Conservation (phyloP, 2,113 vertebrate genomes). For the Sakesphorus luctuosus region DNA sequence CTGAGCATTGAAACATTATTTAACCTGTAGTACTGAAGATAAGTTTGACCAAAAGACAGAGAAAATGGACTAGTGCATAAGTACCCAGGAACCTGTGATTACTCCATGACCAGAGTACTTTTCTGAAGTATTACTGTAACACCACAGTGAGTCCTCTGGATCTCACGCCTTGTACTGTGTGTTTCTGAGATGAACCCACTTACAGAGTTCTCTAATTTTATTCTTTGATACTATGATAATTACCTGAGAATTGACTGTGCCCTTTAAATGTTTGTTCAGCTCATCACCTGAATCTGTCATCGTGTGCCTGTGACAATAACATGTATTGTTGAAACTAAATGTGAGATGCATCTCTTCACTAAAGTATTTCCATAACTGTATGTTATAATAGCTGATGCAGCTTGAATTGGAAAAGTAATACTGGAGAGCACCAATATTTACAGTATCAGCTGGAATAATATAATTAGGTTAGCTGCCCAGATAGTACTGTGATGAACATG, state of each 20-base stretch:
- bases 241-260: neutral
- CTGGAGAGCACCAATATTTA: constrained; percentile 4
- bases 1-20: neutral
- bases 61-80: neutral
- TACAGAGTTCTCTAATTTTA: neutral
- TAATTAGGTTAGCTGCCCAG: constrained; percentile 20
- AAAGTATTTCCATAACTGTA: neutral
- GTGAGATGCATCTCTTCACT: neutral
- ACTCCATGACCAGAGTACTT: neutral
- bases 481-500: constrained; percentile 2
- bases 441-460: constrained; percentile 8
- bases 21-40: neutral
- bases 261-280: neutral
- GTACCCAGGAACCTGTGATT: neutral
- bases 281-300: neutral
- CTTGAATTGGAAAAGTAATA: neutral
- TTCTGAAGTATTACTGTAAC: neutral
- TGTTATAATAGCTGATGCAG: neutral
- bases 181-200: neutral
- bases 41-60: neutral
- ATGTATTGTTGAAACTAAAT: neutral
- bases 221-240: neutral
- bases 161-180: neutral
- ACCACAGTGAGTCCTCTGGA: neutral
- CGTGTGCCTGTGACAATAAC: neutral